Percentiles rank a stretch among this genome's conserved stretches.
phyloP scores from a whole-genome alignment of 2,113 vertebrate species.

The Heptranchias perlo region DNA sequence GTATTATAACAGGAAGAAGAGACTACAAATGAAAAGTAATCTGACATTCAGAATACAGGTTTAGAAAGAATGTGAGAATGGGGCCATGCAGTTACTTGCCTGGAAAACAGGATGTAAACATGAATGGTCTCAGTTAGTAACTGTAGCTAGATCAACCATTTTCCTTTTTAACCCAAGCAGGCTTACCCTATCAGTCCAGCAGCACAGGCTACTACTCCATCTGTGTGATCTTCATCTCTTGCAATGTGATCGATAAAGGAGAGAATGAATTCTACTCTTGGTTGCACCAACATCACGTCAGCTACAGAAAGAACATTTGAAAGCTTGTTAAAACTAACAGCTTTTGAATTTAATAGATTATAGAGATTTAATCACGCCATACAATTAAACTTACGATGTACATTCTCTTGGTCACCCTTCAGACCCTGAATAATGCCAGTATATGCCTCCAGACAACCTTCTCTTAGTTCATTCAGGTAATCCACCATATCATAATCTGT shows the following conservation, averaged over 20 bases:
- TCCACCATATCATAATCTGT: conserved; percentile 99
- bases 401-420: conserved; percentile 97
- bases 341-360: neutral
- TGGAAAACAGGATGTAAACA: neutral
- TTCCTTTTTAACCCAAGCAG: fast-evolving
- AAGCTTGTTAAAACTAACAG: neutral
- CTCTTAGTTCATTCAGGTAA: conserved; percentile 92
- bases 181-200: conserved; percentile 86
- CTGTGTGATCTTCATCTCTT: conserved; percentile 91
- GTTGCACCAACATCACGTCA: conserved; percentile 95
- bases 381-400: conserved; percentile 79
- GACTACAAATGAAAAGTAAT: neutral
- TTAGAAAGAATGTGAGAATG: neutral
- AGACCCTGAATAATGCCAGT: conserved; percentile 94
- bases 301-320: conserved; percentile 48
- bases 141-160: neutral
- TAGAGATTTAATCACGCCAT: neutral
- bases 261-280: conserved; percentile 93
- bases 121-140: neutral
- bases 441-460: conserved; percentile 95
- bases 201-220: conserved; percentile 86
- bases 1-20: neutral
- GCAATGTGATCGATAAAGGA: conserved; percentile 98
- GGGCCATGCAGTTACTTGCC: neutral
- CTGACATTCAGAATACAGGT: neutral